Percentiles rank a stretch among this genome's conserved stretches.
These are phyloP conservation scores for Meles meles DNA, from an alignment of 2,113 vertebrate species.

Conservation along the genomic window DNA sequence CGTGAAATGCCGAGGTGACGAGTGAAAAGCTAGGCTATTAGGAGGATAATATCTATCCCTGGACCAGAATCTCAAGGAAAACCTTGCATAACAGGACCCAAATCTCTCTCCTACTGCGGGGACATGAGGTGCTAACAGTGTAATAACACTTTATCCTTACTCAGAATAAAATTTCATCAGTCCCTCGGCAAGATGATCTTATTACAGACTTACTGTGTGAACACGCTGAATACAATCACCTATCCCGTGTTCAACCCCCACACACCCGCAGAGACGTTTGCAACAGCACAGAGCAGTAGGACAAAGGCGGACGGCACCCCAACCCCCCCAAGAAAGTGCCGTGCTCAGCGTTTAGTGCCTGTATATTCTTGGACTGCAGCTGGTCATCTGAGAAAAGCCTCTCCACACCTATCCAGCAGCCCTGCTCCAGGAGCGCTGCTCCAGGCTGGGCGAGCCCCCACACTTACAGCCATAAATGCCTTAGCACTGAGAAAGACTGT, in stretches of 20 bases:
- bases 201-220: not conserved
- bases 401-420: constrained; percentile 32
- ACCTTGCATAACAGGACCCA: not conserved
- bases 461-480: constrained; percentile 71
- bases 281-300: not conserved
- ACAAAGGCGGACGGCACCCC: not conserved
- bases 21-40: not conserved
- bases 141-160: constrained; percentile 14
- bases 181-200: not conserved
- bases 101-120: not conserved
- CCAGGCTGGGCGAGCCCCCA: constrained; percentile 44
- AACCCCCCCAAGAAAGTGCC: not conserved
- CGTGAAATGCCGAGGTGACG: not conserved
- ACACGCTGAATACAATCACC: not conserved
- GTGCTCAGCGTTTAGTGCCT: not conserved
- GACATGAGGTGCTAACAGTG: not conserved
- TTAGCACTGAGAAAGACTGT: constrained; percentile 68
- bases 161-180: not conserved
- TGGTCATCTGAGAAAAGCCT: constrained; percentile 41
- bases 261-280: constrained; percentile 9
- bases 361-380: not conserved
- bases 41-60: not conserved
- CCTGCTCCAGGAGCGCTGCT: constrained; percentile 32
- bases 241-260: not conserved
- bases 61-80: constrained; percentile 11